Conservation (phyloP, 2,797 vertebrate species). For the Sparidentex hasta region DNA sequence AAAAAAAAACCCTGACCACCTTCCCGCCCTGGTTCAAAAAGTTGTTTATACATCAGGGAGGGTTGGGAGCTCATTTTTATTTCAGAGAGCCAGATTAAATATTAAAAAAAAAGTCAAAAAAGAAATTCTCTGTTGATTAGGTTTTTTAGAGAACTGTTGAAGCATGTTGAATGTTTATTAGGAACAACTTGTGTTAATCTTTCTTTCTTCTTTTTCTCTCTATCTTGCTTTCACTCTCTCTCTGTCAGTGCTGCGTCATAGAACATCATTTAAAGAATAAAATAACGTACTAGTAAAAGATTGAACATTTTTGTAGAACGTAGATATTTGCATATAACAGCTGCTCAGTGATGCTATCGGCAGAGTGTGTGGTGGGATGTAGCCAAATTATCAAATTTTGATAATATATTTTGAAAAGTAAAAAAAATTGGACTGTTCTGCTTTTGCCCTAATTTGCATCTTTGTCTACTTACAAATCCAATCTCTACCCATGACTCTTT, state of each 20-base stretch:
- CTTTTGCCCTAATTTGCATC: slow-evolving; percentile 77
- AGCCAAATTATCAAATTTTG: slow-evolving; percentile 75
- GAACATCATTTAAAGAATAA: slow-evolving; percentile 75
- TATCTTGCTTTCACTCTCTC: slow-evolving; percentile 61
- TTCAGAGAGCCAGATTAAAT: slow-evolving; percentile 75
- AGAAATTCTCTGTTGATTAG: slow-evolving; percentile 76
- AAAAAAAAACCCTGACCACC: slow-evolving; percentile 69
- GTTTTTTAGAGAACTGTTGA: slow-evolving; percentile 82
- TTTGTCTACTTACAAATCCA: slow-evolving; percentile 62
- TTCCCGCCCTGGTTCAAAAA: slow-evolving; percentile 53
- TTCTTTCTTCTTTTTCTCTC: slow-evolving; percentile 52
- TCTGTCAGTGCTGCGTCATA: slow-evolving; percentile 83
- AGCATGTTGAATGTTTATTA: slow-evolving; percentile 87
- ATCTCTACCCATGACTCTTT: slow-evolving; percentile 75
- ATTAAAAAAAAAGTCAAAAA: slow-evolving; percentile 50
- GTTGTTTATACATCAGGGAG: slow-evolving; percentile 42
- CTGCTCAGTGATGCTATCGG: slow-evolving; percentile 84
- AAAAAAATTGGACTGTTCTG: slow-evolving; percentile 66
- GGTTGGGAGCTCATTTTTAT: slow-evolving; percentile 58
- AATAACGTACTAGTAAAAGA: slow-evolving; percentile 60
- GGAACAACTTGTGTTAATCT: slow-evolving; percentile 79
- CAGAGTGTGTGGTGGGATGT: slow-evolving; percentile 83
- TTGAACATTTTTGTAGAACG: slow-evolving; percentile 70
- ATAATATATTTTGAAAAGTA: slow-evolving; percentile 59
- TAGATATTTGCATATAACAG: slow-evolving; percentile 77